These are phyloP conservation scores for Apotomis capreana DNA, from an alignment of 2,888 invertebrate species.

Conservation along the genomic window DNA sequence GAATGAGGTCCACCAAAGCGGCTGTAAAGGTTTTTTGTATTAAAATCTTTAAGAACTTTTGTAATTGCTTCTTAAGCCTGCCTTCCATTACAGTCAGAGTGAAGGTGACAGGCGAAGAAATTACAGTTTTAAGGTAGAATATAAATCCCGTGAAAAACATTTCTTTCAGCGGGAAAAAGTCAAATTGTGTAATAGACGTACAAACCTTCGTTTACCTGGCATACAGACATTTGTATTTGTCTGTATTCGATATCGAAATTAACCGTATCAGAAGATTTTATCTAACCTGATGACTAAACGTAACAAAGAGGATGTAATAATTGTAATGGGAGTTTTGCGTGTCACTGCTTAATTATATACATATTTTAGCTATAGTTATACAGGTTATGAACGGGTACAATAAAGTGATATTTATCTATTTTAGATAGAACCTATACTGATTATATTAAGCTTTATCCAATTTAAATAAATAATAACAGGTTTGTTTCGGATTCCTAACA, in stretches of 20 bases:
- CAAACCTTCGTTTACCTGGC: neutral
- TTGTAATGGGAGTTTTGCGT: constrained; percentile 9
- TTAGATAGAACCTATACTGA: neutral
- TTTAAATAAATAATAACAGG: neutral
- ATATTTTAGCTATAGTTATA: neutral
- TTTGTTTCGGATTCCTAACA: neutral
- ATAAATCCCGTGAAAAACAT: constrained; percentile 21
- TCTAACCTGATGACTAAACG: neutral
- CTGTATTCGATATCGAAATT: neutral
- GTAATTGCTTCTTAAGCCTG: constrained; percentile 42
- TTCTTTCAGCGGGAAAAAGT: constrained; percentile 18
- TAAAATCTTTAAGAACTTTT: constrained; percentile 44
- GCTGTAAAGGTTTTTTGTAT: constrained; percentile 46
- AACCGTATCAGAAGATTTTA: neutral
- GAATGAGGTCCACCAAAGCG: constrained; percentile 62
- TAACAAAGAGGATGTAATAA: neutral
- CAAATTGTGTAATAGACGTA: constrained; percentile 12
- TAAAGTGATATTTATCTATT: neutral
- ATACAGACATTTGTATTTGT: neutral
- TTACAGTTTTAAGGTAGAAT: constrained; percentile 36
- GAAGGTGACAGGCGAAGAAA: constrained; percentile 45
- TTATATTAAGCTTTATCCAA: neutral
- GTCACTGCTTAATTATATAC: constrained; percentile 8
- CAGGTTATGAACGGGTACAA: too few species aligned
- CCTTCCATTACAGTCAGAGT: constrained; percentile 40